phyloP scores from a whole-genome alignment of 1,140 invertebrate species.

The Caenorhabditis elegans region DNA sequence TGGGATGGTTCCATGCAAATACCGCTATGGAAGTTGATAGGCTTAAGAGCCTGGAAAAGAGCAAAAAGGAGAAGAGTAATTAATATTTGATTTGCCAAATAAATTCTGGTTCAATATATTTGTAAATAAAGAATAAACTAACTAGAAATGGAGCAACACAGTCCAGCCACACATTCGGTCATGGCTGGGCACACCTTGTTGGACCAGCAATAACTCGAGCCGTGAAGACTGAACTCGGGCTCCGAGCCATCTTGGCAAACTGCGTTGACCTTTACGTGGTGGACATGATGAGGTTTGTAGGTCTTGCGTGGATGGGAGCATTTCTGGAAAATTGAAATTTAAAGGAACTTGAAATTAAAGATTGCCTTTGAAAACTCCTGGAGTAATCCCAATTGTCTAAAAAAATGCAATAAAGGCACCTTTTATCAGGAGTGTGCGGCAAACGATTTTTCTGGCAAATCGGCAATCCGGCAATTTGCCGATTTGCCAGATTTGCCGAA shows the following conservation, averaged over 20 bases:
- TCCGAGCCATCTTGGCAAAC: slow-evolving; percentile 45
- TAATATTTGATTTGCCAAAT: neutral
- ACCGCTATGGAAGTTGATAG: slow-evolving; percentile 48
- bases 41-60: slow-evolving; percentile 16
- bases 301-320: slow-evolving; percentile 7
- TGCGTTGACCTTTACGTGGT: slow-evolving; percentile 42
- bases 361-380: no score
- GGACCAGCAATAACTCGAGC: slow-evolving; percentile 50
- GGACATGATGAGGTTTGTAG: slow-evolving; percentile 11
- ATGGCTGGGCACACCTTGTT: slow-evolving; percentile 45
- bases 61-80: slow-evolving; percentile 31
- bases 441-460: no score
- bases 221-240: slow-evolving; percentile 50
- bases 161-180: slow-evolving; percentile 47
- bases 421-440: no score
- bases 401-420: no score
- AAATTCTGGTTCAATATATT: no score
- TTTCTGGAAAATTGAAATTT: slow-evolving; percentile 28
- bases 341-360: slow-evolving; percentile 70
- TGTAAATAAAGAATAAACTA: slow-evolving; percentile 8
- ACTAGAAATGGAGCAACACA: slow-evolving; percentile 47
- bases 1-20: slow-evolving; percentile 65
- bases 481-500: no score
- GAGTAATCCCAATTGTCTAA: no score
- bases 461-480: no score